These are phyloP conservation scores for Anguilla japonica DNA, from an alignment of 2,113 vertebrate species.

Conservation along the genomic window DNA sequence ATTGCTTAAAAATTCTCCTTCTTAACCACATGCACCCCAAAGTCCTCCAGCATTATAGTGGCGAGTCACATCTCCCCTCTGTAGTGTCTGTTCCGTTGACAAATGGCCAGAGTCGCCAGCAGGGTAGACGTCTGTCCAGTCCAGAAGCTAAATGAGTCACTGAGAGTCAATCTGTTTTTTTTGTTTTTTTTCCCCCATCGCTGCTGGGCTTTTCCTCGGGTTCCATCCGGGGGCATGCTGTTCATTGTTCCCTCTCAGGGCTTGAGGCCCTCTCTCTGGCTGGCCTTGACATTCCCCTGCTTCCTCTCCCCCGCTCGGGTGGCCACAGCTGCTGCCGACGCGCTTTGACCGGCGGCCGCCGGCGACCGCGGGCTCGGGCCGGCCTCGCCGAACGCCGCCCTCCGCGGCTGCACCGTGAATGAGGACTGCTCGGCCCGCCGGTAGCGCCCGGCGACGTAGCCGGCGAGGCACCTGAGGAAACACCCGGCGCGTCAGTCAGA, in stretches of 20 bases:
- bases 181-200: slow-evolving; percentile 48
- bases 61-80: slow-evolving; percentile 59
- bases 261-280: slow-evolving; percentile 57
- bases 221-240: slow-evolving; percentile 56
- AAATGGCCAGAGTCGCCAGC: slow-evolving; percentile 78
- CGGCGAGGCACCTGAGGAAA: slow-evolving; percentile 65
- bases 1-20: neutral
- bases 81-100: slow-evolving; percentile 76
- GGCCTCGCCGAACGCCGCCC: slow-evolving; percentile 30
- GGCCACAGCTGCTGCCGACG: slow-evolving; percentile 57
- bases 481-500: slow-evolving; percentile 30
- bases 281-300: slow-evolving; percentile 56
- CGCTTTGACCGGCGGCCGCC: slow-evolving; percentile 44
- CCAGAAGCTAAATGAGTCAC: slow-evolving; percentile 87
- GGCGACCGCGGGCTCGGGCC: slow-evolving; percentile 41
- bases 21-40: neutral
- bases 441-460: slow-evolving; percentile 62
- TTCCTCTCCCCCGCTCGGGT: slow-evolving; percentile 51
- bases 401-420: slow-evolving; percentile 65
- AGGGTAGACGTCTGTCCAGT: slow-evolving; percentile 80
- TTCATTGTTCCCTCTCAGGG: slow-evolving; percentile 50
- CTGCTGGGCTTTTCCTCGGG: slow-evolving; percentile 70
- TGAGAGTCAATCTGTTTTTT: slow-evolving; percentile 81
- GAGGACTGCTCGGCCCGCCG: slow-evolving; percentile 71
- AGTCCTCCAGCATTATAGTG: slow-evolving; percentile 20